These are phyloP conservation scores for Ommatoiulus sabulosus DNA, from an alignment of 2,888 invertebrate genomes.

Conservation along the genomic window DNA sequence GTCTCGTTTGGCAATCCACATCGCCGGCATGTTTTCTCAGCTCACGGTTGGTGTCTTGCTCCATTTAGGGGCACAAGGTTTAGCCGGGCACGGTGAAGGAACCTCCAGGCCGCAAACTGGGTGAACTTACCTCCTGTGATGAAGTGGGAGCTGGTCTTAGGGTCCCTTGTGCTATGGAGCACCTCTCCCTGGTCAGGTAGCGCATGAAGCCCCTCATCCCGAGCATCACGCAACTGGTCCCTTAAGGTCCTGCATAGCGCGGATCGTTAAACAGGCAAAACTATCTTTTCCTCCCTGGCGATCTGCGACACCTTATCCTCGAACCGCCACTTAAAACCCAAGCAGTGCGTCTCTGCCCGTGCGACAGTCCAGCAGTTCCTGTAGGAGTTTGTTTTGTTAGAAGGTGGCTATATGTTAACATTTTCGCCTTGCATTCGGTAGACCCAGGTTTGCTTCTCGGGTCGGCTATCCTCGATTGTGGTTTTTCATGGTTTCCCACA, in stretches of 20 bases:
- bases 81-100: conserved; percentile 64
- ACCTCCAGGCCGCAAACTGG: conserved; percentile 66
- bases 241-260: background rate
- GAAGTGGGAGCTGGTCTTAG: conserved; percentile 61
- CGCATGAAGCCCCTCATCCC: no score
- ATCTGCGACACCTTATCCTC: background rate
- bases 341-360: background rate
- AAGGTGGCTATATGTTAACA: conserved; percentile 53
- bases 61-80: conserved; percentile 63
- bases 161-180: no score
- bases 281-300: background rate
- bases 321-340: background rate
- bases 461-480: no score
- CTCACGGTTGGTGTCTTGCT: background rate
- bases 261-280: background rate
- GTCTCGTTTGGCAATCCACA: background rate
- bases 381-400: background rate
- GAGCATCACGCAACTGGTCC: no score
- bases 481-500: no score
- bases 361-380: conserved; percentile 46
- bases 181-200: no score
- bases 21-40: background rate
- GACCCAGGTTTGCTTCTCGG: no score
- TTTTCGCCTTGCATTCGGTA: conserved; percentile 55
- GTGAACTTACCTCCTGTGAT: conserved; percentile 32